Conservation (phyloP, 2,888 invertebrate genomes). For the Pachymerium ferrugineum region DNA sequence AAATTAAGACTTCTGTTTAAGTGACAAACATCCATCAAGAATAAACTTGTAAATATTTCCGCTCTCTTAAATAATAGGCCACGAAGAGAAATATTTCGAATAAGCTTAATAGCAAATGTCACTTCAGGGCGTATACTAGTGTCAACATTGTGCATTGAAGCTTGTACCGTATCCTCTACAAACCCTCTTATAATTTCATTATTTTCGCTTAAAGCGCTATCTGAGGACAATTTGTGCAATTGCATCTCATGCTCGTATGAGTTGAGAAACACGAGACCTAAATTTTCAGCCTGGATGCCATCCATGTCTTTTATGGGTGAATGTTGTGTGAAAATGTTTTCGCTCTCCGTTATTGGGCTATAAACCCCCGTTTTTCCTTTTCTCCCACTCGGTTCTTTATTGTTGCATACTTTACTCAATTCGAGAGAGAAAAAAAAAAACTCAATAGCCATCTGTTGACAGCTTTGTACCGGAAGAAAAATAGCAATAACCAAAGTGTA, state of each 20-base stretch:
- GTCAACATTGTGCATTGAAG: neutral
- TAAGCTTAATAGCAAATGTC: too few species aligned
- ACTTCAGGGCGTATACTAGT: neutral
- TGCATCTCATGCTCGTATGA: neutral
- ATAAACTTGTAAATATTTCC: too few species aligned
- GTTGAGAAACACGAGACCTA: neutral
- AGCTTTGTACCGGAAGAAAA: neutral
- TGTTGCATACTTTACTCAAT: neutral
- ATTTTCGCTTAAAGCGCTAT: neutral
- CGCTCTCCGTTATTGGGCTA: neutral
- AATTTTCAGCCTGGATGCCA: neutral
- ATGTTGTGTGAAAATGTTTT: conserved; percentile 13
- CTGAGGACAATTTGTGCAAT: neutral
- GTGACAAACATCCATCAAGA: too few species aligned
- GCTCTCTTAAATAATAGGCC: too few species aligned
- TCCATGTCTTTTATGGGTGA: neutral
- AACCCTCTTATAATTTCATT: neutral
- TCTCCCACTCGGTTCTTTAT: neutral
- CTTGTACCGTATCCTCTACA: neutral
- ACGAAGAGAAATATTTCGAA: too few species aligned
- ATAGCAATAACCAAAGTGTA: conserved; percentile 3
- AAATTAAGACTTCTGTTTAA: too few species aligned
- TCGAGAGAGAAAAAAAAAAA: neutral
- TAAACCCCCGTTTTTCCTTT: neutral
- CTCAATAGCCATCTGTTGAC: neutral